Conservation (phyloP, 2,888 invertebrate genomes). For the Gandaritis pyraliata region DNA sequence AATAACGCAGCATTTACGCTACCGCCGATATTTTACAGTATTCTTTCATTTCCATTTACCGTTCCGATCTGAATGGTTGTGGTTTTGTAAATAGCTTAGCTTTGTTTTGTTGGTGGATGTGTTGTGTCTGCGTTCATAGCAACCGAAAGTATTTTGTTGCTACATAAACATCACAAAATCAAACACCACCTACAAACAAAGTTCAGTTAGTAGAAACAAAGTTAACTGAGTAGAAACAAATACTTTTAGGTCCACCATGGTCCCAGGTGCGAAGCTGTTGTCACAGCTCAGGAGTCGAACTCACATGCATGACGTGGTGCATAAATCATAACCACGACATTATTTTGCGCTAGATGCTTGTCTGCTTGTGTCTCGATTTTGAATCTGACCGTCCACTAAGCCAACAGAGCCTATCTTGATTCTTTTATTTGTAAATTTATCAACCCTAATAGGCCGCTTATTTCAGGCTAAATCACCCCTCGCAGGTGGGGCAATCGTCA, state of each 20-base stretch:
- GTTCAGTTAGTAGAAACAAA: too few species aligned
- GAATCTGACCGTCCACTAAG: too few species aligned
- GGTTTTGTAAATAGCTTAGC: slow-evolving; percentile 34
- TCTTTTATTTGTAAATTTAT: slow-evolving; percentile 25
- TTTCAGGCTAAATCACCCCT: slow-evolving; percentile 56
- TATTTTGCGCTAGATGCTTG: too few species aligned
- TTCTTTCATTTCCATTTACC: slow-evolving; percentile 62
- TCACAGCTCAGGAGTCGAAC: too few species aligned
- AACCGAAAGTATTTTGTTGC: background rate
- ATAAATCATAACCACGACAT: too few species aligned
- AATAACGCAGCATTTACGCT: slow-evolving; percentile 77
- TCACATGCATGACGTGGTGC: too few species aligned
- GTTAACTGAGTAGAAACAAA: too few species aligned
- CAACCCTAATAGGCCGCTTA: slow-evolving; percentile 53
- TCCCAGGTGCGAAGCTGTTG: too few species aligned
- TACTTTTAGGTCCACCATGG: too few species aligned
- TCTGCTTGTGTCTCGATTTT: too few species aligned
- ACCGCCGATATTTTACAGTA: slow-evolving; percentile 73
- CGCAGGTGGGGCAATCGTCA: slow-evolving; percentile 60
- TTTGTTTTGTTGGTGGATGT: slow-evolving; percentile 15
- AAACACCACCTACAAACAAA: too few species aligned
- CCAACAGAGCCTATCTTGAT: background rate
- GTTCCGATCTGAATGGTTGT: slow-evolving; percentile 41
- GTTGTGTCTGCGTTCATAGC: background rate
- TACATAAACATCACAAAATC: too few species aligned